These are phyloP conservation scores for Mythimna vitellina DNA, from an alignment of 2,888 invertebrate genomes.

Conservation along the genomic window DNA sequence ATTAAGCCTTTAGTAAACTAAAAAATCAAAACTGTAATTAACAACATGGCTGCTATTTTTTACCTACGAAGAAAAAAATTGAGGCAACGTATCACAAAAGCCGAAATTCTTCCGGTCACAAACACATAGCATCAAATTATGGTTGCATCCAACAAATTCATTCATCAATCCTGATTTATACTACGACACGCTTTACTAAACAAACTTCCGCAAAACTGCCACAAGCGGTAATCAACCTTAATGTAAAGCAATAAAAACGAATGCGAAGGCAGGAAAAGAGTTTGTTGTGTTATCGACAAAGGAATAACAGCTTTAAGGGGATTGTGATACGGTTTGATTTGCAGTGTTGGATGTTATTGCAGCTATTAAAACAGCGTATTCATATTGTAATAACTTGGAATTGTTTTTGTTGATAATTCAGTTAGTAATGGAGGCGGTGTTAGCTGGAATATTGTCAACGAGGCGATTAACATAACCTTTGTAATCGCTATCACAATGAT, in stretches of 20 bases:
- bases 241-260: constrained; percentile 42
- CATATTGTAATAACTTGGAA: constrained; percentile 61
- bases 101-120: constrained; percentile 11
- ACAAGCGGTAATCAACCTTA: constrained; percentile 58
- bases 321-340: constrained; percentile 31
- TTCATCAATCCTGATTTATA: constrained; percentile 67
- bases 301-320: constrained; percentile 13
- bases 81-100: background rate
- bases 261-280: constrained; percentile 37
- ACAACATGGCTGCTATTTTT: background rate
- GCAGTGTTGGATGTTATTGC: constrained; percentile 7
- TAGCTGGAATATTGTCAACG: constrained; percentile 49
- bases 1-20: too few species aligned
- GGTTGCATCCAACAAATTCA: constrained; percentile 57
- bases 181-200: constrained; percentile 44
- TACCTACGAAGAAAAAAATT: background rate
- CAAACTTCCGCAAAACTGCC: constrained; percentile 30
- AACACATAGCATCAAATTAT: constrained; percentile 46
- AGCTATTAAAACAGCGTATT: constrained; percentile 57
- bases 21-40: too few species aligned
- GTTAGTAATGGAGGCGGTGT: constrained; percentile 52
- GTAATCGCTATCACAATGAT: constrained; percentile 48
- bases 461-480: constrained; percentile 59
- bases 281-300: constrained; percentile 19
- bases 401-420: constrained; percentile 63